A percentile compares a stretch with the other conserved stretches of the same genome.
Evolutionary conservation across 2,888 invertebrate genomes (phyloP).

Genomic region (Leucophenga montana): DNA sequence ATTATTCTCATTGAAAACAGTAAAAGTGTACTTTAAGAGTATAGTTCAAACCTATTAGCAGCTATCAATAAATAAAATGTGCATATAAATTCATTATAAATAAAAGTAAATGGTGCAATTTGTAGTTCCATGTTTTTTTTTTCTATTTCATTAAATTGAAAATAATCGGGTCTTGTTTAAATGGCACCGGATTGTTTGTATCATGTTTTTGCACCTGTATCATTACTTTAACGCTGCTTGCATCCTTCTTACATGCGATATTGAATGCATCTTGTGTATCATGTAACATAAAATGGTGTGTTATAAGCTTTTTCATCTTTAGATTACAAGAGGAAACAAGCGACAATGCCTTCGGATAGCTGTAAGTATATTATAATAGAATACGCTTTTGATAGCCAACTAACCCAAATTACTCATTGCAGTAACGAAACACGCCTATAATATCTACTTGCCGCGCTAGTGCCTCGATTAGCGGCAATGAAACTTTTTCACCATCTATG

Average conservation of each 20-base stretch:
- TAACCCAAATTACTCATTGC: constrained; percentile 76
- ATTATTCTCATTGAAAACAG: neutral
- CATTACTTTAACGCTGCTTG: neutral
- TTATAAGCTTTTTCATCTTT: constrained; percentile 15
- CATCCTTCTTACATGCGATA: neutral
- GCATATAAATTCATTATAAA: constrained; percentile 1
- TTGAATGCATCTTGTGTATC: neutral
- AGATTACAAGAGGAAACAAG: constrained; percentile 7
- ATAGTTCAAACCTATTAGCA: too few relatives aligned
- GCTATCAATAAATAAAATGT: neutral
- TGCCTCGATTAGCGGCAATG: constrained; percentile 85
- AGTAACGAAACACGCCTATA: constrained; percentile 91
- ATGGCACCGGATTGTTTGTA: constrained; percentile 12
- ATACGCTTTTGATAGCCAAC: neutral
- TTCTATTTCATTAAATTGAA: neutral
- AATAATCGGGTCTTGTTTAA: neutral
- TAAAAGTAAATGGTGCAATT: constrained; percentile 19
- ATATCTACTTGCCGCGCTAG: constrained; percentile 92
- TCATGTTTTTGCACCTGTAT: constrained; percentile 15
- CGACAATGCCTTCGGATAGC: neutral
- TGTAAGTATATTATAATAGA: neutral
- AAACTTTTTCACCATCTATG: constrained; percentile 75
- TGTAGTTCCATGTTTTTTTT: neutral
- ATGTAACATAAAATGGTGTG: constrained; percentile 22
- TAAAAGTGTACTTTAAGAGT: too few relatives aligned